Conservation (phyloP, 2,113 vertebrate genomes). For the Hemichromis elongatus region DNA sequence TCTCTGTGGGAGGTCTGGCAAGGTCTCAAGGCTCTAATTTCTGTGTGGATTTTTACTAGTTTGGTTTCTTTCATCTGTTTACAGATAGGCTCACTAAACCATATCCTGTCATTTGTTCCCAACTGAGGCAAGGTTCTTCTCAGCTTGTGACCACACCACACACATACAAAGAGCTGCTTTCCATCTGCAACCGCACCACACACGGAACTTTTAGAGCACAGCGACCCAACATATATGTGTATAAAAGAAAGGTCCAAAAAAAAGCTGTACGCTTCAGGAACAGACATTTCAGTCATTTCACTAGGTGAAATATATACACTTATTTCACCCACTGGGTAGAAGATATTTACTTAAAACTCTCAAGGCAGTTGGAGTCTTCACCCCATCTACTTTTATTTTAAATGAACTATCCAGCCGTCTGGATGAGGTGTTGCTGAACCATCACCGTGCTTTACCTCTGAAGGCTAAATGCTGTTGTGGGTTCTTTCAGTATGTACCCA, state of each 20-base stretch:
- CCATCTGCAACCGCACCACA: slow-evolving; percentile 29
- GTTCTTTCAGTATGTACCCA: not conserved
- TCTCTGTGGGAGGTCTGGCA: slow-evolving; percentile 55
- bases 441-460: not conserved
- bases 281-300: not conserved
- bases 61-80: slow-evolving; percentile 57
- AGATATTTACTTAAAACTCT: not conserved
- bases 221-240: slow-evolving; percentile 1
- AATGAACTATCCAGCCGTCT: no score
- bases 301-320: not conserved
- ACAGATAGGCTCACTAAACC: slow-evolving; percentile 44
- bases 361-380: not conserved
- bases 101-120: slow-evolving; percentile 63
- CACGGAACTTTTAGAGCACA: not conserved
- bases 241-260: not conserved
- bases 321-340: not conserved
- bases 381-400: not conserved
- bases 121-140: slow-evolving; percentile 36
- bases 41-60: slow-evolving; percentile 25
- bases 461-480: not conserved
- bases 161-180: slow-evolving; percentile 33
- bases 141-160: slow-evolving; percentile 49
- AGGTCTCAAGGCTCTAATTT: slow-evolving; percentile 16
- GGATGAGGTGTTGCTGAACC: not conserved
- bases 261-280: not conserved